Evolutionary conservation across 2,888 invertebrate species (phyloP).

Genomic region (Adela reaumurella): DNA sequence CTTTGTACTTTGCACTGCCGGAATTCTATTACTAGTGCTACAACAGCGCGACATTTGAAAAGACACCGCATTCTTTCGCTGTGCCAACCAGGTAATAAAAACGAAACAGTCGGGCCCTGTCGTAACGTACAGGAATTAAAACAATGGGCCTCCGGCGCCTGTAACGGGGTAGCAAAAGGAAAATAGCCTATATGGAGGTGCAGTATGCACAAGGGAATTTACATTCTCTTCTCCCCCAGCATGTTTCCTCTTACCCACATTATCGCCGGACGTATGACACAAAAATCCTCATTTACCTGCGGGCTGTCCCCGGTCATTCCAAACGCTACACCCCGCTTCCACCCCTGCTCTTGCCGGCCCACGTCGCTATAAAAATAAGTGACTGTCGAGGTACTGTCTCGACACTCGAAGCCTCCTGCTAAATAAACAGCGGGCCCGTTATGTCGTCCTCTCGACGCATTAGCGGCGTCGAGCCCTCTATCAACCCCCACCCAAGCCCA

Average conservation of each 20-base stretch:
- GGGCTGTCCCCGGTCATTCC: constrained; percentile 7
- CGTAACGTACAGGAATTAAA: constrained; percentile 36
- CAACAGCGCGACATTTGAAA: too few relatives aligned
- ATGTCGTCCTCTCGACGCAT: not conserved
- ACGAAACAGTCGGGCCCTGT: not conserved
- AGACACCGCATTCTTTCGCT: not conserved
- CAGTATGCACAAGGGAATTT: constrained; percentile 42
- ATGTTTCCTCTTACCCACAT: too few relatives aligned
- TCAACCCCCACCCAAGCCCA: too few relatives aligned
- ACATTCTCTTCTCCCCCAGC: constrained; percentile 48
- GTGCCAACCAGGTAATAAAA: not conserved
- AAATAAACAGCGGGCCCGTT: not conserved
- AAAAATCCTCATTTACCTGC: constrained; percentile 54
- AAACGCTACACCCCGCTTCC: too few relatives aligned
- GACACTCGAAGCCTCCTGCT: not conserved
- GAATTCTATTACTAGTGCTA: too few relatives aligned
- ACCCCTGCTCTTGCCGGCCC: too few relatives aligned
- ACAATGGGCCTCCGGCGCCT: constrained; percentile 38
- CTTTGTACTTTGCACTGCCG: too few relatives aligned
- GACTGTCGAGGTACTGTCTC: not conserved
- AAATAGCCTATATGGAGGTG: too few relatives aligned
- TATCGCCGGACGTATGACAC: constrained; percentile 24
- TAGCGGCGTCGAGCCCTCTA: too few relatives aligned
- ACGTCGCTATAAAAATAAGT: not conserved
- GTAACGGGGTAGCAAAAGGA: too few relatives aligned